Conservation (phyloP, 2,797 vertebrate species). For the Chelidonichthys spinosus region DNA sequence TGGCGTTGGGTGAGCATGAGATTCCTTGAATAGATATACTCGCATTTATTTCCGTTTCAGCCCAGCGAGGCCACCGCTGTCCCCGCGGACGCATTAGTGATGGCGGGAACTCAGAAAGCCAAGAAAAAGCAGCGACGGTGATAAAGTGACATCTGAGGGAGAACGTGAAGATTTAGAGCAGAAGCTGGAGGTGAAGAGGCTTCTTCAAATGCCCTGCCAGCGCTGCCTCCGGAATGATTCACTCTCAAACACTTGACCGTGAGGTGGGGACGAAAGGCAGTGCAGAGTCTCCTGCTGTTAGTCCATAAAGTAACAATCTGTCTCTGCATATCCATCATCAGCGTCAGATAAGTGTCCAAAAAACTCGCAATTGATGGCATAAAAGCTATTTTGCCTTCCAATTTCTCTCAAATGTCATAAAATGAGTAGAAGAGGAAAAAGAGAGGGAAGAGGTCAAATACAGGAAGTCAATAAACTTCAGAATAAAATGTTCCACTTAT, state of each 20-base stretch:
- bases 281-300: background rate
- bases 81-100: conserved; percentile 7
- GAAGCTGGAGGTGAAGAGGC: conserved; percentile 33
- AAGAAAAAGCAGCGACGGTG: conserved; percentile 17
- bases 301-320: background rate
- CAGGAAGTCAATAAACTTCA: background rate
- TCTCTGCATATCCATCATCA: background rate
- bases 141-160: conserved; percentile 36
- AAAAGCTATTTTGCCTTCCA: background rate
- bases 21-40: conserved; percentile 6
- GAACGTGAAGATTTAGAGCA: conserved; percentile 41
- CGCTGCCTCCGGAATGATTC: conserved; percentile 26
- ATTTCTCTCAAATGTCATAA: background rate
- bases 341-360: conserved; percentile 1
- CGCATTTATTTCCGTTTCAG: conserved; percentile 42
- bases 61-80: conserved; percentile 17
- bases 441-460: background rate
- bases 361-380: background rate
- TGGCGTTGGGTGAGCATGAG: background rate
- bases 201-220: conserved; percentile 33
- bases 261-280: background rate
- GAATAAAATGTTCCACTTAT: background rate
- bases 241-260: conserved; percentile 33
- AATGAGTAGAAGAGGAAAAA: background rate
- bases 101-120: conserved; percentile 25